Evolutionary conservation across 2,113 vertebrate species (phyloP).

Genomic region (Salvelinus sp.): DNA sequence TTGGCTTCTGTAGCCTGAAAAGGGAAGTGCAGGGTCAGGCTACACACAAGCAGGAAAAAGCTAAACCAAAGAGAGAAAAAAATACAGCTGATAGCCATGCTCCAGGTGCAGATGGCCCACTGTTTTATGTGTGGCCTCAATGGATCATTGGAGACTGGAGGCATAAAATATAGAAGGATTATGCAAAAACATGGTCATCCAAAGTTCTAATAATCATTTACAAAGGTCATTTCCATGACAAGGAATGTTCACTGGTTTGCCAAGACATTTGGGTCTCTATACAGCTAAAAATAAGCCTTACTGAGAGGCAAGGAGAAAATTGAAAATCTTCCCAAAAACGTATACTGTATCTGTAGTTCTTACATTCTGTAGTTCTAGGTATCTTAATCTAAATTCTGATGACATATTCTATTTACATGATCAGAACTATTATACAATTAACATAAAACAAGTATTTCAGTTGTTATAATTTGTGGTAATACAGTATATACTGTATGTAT

Average conservation of each 20-base stretch:
- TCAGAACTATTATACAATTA: background rate
- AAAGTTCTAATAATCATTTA: constrained; percentile 71
- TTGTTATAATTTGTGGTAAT: background rate
- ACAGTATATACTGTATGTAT: background rate
- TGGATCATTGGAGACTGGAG: constrained; percentile 73
- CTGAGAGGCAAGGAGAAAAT: background rate
- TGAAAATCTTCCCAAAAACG: background rate
- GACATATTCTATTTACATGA: background rate
- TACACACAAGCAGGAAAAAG: constrained; percentile 66
- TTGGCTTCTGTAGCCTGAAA: constrained; percentile 74
- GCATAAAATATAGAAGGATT: constrained; percentile 66
- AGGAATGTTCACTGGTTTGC: constrained; percentile 57
- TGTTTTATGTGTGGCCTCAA: constrained; percentile 76
- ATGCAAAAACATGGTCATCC: constrained; percentile 70
- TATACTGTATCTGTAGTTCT: background rate
- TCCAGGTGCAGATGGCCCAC: constrained; percentile 76
- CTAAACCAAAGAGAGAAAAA: constrained; percentile 53
- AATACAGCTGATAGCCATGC: constrained; percentile 68
- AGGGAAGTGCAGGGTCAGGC: constrained; percentile 72
- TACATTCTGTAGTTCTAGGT: no score
- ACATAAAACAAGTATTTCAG: background rate
- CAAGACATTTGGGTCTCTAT: constrained; percentile 49
- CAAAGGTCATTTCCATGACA: constrained; percentile 73
- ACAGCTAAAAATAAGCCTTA: constrained; percentile 27
- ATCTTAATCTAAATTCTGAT: background rate